These are phyloP conservation scores for Pachyramphus minor DNA, from an alignment of 2,113 vertebrate species.

Conservation along the genomic window DNA sequence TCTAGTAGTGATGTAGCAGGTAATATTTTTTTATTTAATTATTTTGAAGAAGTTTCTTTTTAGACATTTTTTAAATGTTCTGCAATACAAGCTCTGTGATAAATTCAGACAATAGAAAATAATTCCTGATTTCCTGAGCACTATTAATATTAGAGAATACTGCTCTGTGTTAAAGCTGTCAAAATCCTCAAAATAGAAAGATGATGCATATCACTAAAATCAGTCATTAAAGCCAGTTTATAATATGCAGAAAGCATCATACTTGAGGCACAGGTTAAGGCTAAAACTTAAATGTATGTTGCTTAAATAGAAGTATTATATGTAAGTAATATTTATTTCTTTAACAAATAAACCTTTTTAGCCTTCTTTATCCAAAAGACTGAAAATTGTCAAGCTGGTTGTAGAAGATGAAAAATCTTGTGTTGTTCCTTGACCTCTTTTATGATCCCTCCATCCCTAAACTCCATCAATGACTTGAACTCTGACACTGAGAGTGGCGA, in stretches of 20 bases:
- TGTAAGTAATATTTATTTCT: too few species aligned
- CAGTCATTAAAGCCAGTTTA: not conserved
- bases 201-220: not conserved
- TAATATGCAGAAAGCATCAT: not conserved
- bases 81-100: not conserved
- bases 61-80: not conserved
- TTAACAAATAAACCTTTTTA: not conserved
- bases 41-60: not conserved
- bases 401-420: conserved; percentile 27
- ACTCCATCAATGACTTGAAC: conserved; percentile 49
- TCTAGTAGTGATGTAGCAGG: not conserved
- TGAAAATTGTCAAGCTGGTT: conserved; percentile 5
- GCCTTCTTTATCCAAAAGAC: not conserved
- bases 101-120: not conserved
- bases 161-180: not conserved
- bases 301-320: too few species aligned
- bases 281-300: not conserved
- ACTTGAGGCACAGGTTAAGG: not conserved
- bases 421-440: conserved; percentile 41
- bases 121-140: not conserved
- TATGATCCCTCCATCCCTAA: conserved; percentile 24
- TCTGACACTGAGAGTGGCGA: not conserved
- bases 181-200: not conserved
- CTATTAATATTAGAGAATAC: not conserved
- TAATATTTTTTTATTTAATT: not conserved